phyloP scores from a whole-genome alignment of 2,797 vertebrate species.

The Yasuhikotakia modesta region DNA sequence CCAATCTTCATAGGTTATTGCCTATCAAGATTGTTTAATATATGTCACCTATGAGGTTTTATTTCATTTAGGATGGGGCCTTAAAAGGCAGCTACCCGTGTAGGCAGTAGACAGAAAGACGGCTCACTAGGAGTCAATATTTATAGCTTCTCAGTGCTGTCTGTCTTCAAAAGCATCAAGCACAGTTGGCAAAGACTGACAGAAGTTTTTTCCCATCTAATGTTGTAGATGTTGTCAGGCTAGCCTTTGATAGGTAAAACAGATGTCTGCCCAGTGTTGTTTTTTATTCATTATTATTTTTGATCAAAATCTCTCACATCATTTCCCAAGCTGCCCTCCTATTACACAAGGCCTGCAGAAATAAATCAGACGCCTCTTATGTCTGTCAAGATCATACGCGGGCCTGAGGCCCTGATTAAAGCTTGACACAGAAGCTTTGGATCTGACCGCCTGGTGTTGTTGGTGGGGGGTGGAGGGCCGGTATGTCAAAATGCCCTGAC shows the following conservation, averaged over 20 bases:
- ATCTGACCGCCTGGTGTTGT: conserved; percentile 37
- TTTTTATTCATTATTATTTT: conserved; percentile 26
- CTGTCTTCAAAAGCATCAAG: background rate
- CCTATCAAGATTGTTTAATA: background rate
- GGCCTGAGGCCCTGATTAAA: conserved; percentile 39
- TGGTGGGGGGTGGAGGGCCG: background rate
- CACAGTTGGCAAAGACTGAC: conserved; percentile 13
- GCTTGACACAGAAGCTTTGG: conserved; percentile 6
- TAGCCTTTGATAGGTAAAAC: conserved; percentile 10
- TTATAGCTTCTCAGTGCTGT: conserved; percentile 4
- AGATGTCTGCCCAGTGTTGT: background rate
- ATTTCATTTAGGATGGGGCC: background rate
- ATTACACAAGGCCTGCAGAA: conserved; percentile 3
- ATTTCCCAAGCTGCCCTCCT: background rate
- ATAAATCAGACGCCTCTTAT: conserved; percentile 35
- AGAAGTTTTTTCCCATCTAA: conserved; percentile 2
- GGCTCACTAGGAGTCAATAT: background rate
- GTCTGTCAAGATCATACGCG: conserved; percentile 36
- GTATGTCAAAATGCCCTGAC: conserved; percentile 27
- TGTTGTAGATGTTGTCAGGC: conserved; percentile 18
- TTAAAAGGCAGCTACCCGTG: background rate
- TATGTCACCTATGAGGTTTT: background rate
- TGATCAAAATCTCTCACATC: conserved; percentile 30
- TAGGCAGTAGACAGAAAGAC: background rate
- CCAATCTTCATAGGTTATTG: background rate